phyloP scores from a whole-genome alignment of 2,113 vertebrate genomes.

The Hemichromis elongatus region DNA sequence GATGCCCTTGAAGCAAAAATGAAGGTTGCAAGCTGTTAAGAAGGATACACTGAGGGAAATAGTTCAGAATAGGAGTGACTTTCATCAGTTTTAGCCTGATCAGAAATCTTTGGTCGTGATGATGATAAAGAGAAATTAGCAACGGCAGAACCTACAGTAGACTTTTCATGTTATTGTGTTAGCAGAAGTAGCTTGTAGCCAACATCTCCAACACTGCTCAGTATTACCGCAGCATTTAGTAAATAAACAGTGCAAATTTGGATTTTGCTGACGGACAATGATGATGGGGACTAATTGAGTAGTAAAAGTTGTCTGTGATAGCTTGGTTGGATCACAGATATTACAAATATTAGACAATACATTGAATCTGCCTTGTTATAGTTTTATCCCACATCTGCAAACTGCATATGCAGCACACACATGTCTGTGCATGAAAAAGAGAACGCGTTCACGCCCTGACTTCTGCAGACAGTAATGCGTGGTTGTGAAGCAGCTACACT shows the following conservation, averaged over 20 bases:
- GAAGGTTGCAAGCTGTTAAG: background rate
- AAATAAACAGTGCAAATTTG: background rate
- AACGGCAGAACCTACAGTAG: background rate
- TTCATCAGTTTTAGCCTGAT: background rate
- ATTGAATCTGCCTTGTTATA: background rate
- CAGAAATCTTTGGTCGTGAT: background rate
- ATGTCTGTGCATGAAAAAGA: background rate
- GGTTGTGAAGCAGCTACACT: background rate
- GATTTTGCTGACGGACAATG: background rate
- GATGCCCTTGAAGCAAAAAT: background rate
- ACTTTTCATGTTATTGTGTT: background rate
- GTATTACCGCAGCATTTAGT: background rate
- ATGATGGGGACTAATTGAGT: background rate
- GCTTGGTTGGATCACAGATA: background rate
- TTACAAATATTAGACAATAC: background rate
- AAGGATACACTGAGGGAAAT: background rate
- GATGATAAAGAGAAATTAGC: background rate
- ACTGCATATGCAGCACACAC: background rate
- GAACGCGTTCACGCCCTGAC: background rate
- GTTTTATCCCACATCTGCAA: background rate
- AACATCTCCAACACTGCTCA: background rate
- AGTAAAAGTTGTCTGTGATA: background rate
- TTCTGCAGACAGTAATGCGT: background rate
- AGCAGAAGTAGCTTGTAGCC: background rate
- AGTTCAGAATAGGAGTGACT: background rate